phyloP scores from a whole-genome alignment of 64 coral and sea anemone genomes.

The Montipora cactus region DNA sequence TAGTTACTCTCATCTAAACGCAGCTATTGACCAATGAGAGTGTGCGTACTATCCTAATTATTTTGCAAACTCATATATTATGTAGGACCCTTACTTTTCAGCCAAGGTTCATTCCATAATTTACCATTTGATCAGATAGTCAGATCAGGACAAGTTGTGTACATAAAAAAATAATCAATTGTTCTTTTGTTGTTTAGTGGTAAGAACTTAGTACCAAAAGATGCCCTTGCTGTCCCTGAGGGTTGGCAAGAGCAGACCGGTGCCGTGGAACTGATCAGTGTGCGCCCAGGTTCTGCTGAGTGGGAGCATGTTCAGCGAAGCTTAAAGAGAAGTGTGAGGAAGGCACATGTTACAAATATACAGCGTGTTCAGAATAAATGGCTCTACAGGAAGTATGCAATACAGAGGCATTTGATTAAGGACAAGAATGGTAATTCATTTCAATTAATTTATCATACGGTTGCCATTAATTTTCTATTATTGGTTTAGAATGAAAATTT shows the following conservation, averaged over 20 bases:
- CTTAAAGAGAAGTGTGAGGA: slow-evolving; percentile 50
- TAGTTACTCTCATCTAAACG: too few relatives aligned
- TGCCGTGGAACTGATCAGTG: slow-evolving; percentile 13
- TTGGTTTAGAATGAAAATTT: too few relatives aligned
- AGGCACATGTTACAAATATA: slow-evolving; percentile 29
- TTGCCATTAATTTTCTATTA: too few relatives aligned
- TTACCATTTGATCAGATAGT: too few relatives aligned
- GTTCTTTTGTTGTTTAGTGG: not conserved
- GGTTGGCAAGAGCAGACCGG: slow-evolving; percentile 12
- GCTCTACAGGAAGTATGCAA: slow-evolving; percentile 70
- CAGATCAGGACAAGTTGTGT: not conserved
- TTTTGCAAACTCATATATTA: too few relatives aligned
- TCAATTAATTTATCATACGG: too few relatives aligned
- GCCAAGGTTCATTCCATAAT: too few relatives aligned
- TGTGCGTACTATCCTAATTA: too few relatives aligned
- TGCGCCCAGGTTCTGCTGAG: slow-evolving; percentile 50
- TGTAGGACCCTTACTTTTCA: too few relatives aligned
- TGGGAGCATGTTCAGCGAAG: slow-evolving; percentile 51
- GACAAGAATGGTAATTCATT: slow-evolving; percentile 68
- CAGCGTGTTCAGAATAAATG: slow-evolving; percentile 67
- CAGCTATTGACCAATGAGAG: too few relatives aligned
- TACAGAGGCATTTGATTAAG: slow-evolving; percentile 53
- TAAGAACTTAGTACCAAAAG: slow-evolving; percentile 18
- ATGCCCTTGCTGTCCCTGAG: not conserved
- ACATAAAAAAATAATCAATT: not conserved